Evolutionary conservation across 2,113 vertebrate genomes (phyloP).

Genomic region (Hemicordylus capensis): DNA sequence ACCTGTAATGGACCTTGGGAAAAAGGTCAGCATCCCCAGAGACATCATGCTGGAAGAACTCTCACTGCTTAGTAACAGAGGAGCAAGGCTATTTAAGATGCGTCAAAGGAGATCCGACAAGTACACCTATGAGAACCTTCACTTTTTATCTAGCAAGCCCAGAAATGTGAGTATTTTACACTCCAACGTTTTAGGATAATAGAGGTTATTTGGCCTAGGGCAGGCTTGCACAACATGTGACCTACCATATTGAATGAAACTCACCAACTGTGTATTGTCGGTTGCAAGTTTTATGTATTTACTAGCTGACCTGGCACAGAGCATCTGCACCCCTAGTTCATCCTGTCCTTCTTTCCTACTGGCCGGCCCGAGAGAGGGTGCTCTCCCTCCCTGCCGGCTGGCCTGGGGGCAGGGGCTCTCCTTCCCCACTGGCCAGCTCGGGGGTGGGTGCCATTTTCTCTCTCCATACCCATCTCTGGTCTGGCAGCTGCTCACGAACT

Average conservation of each 20-base stretch:
- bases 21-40: constrained; percentile 88
- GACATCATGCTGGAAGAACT: constrained; percentile 98
- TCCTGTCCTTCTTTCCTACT: too few relatives aligned
- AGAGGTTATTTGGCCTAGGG: not conserved
- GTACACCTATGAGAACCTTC: constrained; percentile 91
- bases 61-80: constrained; percentile 89
- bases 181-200: not conserved
- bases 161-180: constrained; percentile 79
- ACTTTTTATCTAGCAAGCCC: constrained; percentile 81
- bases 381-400: too few relatives aligned
- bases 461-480: too few relatives aligned
- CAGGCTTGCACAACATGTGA: not conserved
- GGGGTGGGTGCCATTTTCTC: too few relatives aligned
- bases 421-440: too few relatives aligned
- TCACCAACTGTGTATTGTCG: not conserved
- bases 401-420: too few relatives aligned
- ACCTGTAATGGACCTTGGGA: constrained; percentile 86
- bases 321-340: too few relatives aligned
- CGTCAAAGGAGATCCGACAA: constrained; percentile 95
- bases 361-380: too few relatives aligned
- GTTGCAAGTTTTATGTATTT: not conserved
- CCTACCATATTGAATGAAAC: not conserved
- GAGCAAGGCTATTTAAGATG: constrained; percentile 94
- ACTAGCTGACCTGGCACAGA: too few relatives aligned
- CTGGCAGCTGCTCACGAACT: too few relatives aligned